Percentiles rank a stretch among this genome's conserved stretches.
Conservation (phyloP, 1,140 invertebrate genomes). For the Octopus bimaculoides region DNA sequence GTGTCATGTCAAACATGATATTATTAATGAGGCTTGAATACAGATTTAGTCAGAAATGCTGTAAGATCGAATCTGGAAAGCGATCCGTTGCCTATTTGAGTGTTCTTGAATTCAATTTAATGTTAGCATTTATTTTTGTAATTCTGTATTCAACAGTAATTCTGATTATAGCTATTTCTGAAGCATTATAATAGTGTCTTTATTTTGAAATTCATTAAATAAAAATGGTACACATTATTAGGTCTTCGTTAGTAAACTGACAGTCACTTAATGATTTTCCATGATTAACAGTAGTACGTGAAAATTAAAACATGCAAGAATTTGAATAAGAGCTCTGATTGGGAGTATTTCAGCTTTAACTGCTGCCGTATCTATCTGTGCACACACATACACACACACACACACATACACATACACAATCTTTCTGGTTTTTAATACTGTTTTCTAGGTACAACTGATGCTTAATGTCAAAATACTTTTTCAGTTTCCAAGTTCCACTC, state of each 20-base stretch:
- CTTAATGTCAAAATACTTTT: slow-evolving; percentile 2
- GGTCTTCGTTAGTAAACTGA: background rate
- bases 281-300: background rate
- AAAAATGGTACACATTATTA: background rate
- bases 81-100: background rate
- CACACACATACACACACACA: too few relatives aligned
- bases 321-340: background rate
- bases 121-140: background rate
- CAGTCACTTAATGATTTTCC: background rate
- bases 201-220: slow-evolving; percentile 2
- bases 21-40: too few relatives aligned
- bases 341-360: slow-evolving; percentile 1
- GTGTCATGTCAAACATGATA: too few relatives aligned
- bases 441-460: too few relatives aligned
- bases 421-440: background rate
- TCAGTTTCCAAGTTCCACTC: too few relatives aligned
- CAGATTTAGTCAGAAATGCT: too few relatives aligned
- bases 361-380: background rate
- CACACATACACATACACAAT: background rate
- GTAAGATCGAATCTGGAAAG: too few relatives aligned
- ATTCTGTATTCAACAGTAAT: background rate
- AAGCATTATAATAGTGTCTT: background rate
- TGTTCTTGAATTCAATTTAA: slow-evolving; percentile 7
- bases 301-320: background rate
- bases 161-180: background rate